Conservation (phyloP, 2,888 invertebrate species). For the Meandrusa payeni region DNA sequence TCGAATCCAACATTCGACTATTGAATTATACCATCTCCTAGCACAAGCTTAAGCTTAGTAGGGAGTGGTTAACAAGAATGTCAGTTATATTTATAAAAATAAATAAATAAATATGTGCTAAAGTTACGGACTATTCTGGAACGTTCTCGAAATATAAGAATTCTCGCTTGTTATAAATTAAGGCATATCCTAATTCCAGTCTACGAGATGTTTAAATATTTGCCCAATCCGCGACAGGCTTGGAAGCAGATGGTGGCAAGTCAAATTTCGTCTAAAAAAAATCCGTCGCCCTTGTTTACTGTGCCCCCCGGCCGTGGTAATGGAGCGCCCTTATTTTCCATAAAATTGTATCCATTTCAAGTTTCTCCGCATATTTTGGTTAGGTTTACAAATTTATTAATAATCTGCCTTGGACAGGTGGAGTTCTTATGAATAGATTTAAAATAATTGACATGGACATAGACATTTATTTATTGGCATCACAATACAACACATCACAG, state of each 20-base stretch:
- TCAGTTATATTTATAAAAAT: too few relatives aligned
- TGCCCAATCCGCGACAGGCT: constrained; percentile 51
- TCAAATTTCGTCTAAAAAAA: constrained; percentile 71
- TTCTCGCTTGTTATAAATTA: constrained; percentile 39
- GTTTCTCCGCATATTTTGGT: neutral
- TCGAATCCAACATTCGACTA: too few relatives aligned
- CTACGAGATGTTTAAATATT: constrained; percentile 52
- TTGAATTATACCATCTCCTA: too few relatives aligned
- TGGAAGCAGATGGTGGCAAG: constrained; percentile 64
- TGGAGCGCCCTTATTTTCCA: constrained; percentile 44
- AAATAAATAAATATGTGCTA: too few relatives aligned
- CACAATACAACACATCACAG: too few relatives aligned
- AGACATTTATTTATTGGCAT: too few relatives aligned
- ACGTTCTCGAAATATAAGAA: constrained; percentile 7
- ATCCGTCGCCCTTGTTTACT: constrained; percentile 50
- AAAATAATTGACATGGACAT: too few relatives aligned
- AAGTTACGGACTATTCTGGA: too few relatives aligned
- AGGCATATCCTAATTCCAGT: constrained; percentile 34
- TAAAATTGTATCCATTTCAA: constrained; percentile 12
- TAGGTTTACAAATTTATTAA: constrained; percentile 4
- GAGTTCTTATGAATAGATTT: too few relatives aligned
- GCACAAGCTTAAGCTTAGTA: too few relatives aligned
- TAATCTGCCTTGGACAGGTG: neutral
- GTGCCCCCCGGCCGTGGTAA: constrained; percentile 45
- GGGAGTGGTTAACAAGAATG: too few relatives aligned